Evolutionary conservation across 2,888 invertebrate genomes (phyloP), one percentile per base, ranked within the genome.

Genomic region (Diadegma fenestrale): DNA sequence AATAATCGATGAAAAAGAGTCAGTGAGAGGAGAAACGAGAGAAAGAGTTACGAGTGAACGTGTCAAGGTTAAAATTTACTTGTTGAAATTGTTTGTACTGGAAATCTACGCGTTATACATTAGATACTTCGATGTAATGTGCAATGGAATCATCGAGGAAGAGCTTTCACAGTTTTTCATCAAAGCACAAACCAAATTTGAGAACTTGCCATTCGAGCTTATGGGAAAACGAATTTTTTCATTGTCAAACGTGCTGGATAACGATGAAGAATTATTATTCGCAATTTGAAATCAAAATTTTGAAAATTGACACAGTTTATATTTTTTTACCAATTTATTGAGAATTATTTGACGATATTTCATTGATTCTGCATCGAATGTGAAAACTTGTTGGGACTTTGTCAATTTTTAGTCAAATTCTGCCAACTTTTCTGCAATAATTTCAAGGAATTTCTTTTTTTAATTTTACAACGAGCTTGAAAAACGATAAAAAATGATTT

Each of bases 41-140:
- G 64, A 45, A 7, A 33, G 51, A 30, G 26, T 41, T 19, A 68
- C 51, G 12, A 51, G 41, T 33, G 48, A 45, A 61, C 58, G 37
- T 76, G 76, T 22, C 17, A 64, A 64, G 37, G 7, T 37, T 19
- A 64, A 63, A 45, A 71, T n/a, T 19, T 8, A 48, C 58, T 30
- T 51, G 43, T 78, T 72, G 43, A 82, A 69, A 81, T 71, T 54
- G 58, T 82, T 85, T 79, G 64, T 85, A 79, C 81, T 64, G 37
- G 69, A 45, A 71, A 75, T 30, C 33, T 58, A 43, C 61, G 68
- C 64, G 81, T 78, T 69, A 69, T 45, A 41, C 26, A 45, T 71
- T 71, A 85, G 48, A 33, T 66, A 72, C 61, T 71, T 76, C 71
- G 51, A 79, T 80, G 79, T 85, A 26, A 64, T 71, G 41, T 37